phyloP scores from a whole-genome alignment of 2,113 vertebrate species.

The Vombatus ursinus region DNA sequence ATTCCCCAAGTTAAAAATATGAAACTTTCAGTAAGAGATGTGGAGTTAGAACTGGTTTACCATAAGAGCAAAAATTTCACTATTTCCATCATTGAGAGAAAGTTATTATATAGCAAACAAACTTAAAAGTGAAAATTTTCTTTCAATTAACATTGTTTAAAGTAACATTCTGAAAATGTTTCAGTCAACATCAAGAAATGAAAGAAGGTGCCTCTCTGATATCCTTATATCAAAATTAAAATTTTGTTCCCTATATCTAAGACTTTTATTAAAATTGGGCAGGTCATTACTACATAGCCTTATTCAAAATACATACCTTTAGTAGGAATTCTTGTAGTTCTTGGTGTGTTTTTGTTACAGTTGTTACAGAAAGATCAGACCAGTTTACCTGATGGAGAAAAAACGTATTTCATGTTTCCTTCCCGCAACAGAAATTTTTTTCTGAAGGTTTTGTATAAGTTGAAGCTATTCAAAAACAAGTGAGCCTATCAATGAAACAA shows the following conservation, averaged over 20 bases:
- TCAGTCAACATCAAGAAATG: neutral
- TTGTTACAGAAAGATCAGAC: conserved; percentile 91
- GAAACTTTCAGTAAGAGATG: neutral
- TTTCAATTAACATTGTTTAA: neutral
- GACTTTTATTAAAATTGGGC: neutral
- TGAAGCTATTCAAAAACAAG: conserved; percentile 65
- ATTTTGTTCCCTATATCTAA: neutral
- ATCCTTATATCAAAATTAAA: neutral
- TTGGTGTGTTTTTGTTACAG: conserved; percentile 94
- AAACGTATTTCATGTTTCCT: conserved; percentile 59
- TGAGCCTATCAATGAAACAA: conserved; percentile 49
- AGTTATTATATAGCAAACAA: neutral
- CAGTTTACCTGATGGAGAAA: conserved; percentile 90
- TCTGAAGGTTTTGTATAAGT: neutral
- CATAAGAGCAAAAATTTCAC: neutral
- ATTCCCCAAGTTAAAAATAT: neutral
- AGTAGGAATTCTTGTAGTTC: conserved; percentile 95
- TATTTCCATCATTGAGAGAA: neutral
- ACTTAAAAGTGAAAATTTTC: neutral
- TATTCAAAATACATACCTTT: conserved; percentile 85
- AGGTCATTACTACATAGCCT: neutral
- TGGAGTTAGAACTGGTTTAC: neutral
- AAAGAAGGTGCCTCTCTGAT: neutral
- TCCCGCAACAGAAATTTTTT: conserved; percentile 33
- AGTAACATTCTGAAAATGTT: neutral